A percentile compares a stretch with the other conserved stretches of the same genome.
These are phyloP conservation scores for Thunnus thynnus DNA, from an alignment of 2,113 vertebrate genomes.

Conservation along the genomic window DNA sequence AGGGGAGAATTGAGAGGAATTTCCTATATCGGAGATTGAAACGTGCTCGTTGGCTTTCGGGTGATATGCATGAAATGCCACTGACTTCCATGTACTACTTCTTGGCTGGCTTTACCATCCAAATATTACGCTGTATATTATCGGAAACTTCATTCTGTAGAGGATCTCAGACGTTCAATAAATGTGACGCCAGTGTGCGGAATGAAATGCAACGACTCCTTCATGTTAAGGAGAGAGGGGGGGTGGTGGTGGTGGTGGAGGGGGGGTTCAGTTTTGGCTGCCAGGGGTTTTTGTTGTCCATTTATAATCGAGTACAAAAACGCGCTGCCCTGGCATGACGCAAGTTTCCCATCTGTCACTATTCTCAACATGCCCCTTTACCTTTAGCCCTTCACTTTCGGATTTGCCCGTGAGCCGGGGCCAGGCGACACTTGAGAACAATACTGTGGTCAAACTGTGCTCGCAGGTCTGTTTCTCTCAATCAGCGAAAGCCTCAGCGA, in stretches of 20 bases:
- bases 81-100: conserved; percentile 70
- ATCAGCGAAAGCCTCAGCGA: conserved; percentile 45
- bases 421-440: conserved; percentile 60
- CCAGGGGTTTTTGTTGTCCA: conserved; percentile 56
- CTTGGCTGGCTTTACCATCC: conserved; percentile 40
- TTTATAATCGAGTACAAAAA: conserved; percentile 68
- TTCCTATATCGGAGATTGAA: conserved; percentile 28
- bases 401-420: conserved; percentile 44
- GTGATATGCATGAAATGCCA: conserved; percentile 48
- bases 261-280: conserved; percentile 49
- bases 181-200: conserved; percentile 45
- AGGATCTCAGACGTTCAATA: conserved; percentile 31
- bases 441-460: conserved; percentile 65
- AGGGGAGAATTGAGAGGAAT: conserved; percentile 52
- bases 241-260: no score
- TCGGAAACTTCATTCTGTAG: conserved; percentile 68
- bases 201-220: conserved; percentile 40
- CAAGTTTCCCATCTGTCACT: conserved; percentile 83
- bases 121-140: conserved; percentile 45
- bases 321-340: conserved; percentile 80
- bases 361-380: conserved; percentile 72
- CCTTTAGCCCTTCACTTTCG: conserved; percentile 66
- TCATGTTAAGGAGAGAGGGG: conserved; percentile 5
- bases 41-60: conserved; percentile 57
- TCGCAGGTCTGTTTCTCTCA: conserved; percentile 54